A percentile compares a stretch with the other conserved stretches of the same genome.
Evolutionary conservation across 2,888 invertebrate genomes (phyloP).

Genomic region (Dasypogon diadema): DNA sequence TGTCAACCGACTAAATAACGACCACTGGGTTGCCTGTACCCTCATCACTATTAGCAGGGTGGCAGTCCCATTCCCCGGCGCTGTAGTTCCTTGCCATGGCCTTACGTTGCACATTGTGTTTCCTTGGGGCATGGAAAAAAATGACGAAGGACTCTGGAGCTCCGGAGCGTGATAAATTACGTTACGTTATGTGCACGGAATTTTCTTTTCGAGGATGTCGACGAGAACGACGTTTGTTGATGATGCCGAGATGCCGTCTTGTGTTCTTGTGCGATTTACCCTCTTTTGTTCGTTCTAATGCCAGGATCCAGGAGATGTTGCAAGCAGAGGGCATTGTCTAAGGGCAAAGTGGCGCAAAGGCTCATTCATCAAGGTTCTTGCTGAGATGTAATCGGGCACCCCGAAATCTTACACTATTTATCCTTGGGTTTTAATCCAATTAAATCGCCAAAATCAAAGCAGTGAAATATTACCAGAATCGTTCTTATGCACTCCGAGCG

Average conservation of each 20-base stretch:
- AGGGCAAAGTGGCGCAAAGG: slow-evolving; percentile 47
- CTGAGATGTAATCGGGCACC: slow-evolving; percentile 42
- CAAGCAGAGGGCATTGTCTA: slow-evolving; percentile 43
- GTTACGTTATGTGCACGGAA: slow-evolving; percentile 57
- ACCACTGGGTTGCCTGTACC: slow-evolving; percentile 43
- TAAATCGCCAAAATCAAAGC: slow-evolving; percentile 46
- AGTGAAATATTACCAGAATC: slow-evolving; percentile 20
- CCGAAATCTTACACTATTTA: slow-evolving; percentile 44
- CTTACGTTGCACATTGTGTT: slow-evolving; percentile 56
- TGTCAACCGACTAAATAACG: slow-evolving; percentile 48
- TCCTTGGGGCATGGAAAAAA: slow-evolving; percentile 54
- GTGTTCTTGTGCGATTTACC: slow-evolving; percentile 46
- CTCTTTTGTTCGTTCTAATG: slow-evolving; percentile 47
- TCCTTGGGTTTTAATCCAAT: slow-evolving; percentile 47
- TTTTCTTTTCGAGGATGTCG: slow-evolving; percentile 52
- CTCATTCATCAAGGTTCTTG: slow-evolving; percentile 50
- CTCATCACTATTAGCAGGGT: slow-evolving; percentile 50
- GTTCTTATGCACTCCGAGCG: not conserved
- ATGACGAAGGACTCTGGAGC: slow-evolving; percentile 55
- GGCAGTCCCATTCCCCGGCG: slow-evolving; percentile 49
- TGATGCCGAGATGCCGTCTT: slow-evolving; percentile 50
- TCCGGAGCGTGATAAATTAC: slow-evolving; percentile 57
- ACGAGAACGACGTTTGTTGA: slow-evolving; percentile 50
- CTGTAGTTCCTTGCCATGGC: slow-evolving; percentile 52
- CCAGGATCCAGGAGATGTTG: slow-evolving; percentile 17